phyloP scores from a whole-genome alignment of 1,140 invertebrate genomes.

The Drosophila sulfurigaster region DNA sequence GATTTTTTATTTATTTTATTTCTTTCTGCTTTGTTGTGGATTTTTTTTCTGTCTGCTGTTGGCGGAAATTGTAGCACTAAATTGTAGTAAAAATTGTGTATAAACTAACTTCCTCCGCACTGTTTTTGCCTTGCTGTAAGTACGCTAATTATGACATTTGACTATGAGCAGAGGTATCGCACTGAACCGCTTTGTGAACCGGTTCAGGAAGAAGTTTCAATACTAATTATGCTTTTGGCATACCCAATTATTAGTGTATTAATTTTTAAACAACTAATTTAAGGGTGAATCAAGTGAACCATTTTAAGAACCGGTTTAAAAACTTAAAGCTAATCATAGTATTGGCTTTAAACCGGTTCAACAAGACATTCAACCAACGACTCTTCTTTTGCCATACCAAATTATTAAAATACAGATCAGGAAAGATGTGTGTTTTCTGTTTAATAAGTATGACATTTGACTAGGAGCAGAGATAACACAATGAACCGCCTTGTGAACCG shows the following conservation, averaged over 20 bases:
- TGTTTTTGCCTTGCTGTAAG: background rate
- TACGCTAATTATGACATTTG: slow-evolving; percentile 45
- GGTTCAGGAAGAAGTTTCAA: background rate
- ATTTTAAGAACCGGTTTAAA: background rate
- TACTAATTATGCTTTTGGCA: background rate
- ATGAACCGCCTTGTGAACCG: slow-evolving; percentile 23
- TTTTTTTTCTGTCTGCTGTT: background rate
- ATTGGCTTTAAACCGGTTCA: too few species aligned
- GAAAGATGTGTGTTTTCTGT: too few species aligned
- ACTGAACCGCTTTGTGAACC: slow-evolving; percentile 22
- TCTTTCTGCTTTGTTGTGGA: background rate
- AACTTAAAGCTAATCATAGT: too few species aligned
- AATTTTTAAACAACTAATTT: background rate
- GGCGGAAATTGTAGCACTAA: slow-evolving; percentile 39
- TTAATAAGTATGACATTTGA: background rate
- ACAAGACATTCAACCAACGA: too few species aligned
- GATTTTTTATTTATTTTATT: slow-evolving; percentile 2
- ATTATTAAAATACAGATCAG: too few species aligned
- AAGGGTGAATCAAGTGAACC: background rate
- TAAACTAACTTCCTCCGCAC: background rate
- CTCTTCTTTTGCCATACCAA: too few species aligned
- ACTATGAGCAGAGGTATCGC: background rate
- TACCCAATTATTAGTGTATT: background rate
- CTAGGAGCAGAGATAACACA: background rate
- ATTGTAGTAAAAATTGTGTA: slow-evolving; percentile 20